Evolutionary conservation across 2,888 invertebrate species (phyloP), one percentile per base, ranked within the genome.

Genomic region (Archips xylosteana): DNA sequence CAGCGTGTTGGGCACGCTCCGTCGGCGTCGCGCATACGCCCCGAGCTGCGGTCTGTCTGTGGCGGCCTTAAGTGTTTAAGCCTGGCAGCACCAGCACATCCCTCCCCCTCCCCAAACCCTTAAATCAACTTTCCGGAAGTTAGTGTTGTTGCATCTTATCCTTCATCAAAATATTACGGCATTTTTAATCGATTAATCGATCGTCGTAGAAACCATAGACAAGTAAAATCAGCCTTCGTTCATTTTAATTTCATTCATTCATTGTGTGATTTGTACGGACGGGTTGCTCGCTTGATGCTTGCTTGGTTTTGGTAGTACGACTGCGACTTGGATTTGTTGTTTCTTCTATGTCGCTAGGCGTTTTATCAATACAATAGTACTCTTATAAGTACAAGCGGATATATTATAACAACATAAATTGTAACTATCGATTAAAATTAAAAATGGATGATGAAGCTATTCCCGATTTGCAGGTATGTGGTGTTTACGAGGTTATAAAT

Each of bases 381-480:
- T 74, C 23, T 23, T 23, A 23, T 23, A 23, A 23, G 23, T 23
- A 66, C 47, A 74, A 12, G 13, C 36, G 47, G 1, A 65, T 23
- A 62, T 70, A 70, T 67, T 62, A 62, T 49, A 75, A 62, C 60
- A n/a, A 13, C 51, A 70, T 34, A 61, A 70, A 60, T 69, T 73
- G 63, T 64, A 70, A 51, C 42, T 74, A 74, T 74, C 70, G 74
- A 74, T 74, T 74, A 54, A 60, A 23, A 63, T 68, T 51, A 49
- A 81, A 74, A 73, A 88, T 89, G 89, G 89, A 89, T 73, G 89
- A 94, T 81, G 94, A 94, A 80, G 80, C 87, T 15, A 92, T 89
- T 83, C 89, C 92, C 15, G 94, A 94, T 85, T 83, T 90, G 76
- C 92, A 92, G 86, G 94, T 92, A 79, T 80, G 85, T 79, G 62